Evolutionary conservation across 2,888 invertebrate species (phyloP), one percentile per base, ranked within the genome.

Genomic region (Liposcelis brunnea): DNA sequence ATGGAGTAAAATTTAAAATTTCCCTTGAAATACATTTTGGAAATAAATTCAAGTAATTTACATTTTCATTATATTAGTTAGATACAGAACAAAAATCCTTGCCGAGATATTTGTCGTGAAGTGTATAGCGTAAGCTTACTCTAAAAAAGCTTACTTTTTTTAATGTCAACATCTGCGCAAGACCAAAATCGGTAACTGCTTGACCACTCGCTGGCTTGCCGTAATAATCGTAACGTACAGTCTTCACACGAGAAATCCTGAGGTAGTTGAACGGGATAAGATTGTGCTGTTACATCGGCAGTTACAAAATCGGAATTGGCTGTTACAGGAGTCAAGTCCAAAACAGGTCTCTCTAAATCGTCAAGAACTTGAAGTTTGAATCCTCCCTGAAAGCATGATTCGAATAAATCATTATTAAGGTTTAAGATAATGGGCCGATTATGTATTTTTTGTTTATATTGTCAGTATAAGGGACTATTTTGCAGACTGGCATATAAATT

Each of bases 151-250:
- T 54, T 53, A 57, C 59, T 54, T 44, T 55, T 54, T 43, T 62
- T 57, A 49, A 94, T 83, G 57, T 91, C 87, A 45, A 95, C 82
- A 63, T 95, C 94, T 2, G 93, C 84, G 59, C 95, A 95, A 1
- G 90, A 90, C 89, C 90, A 93, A 69, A 95, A 94, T 50, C 80
- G 68, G 64, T 93, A 94, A 55, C 70, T 74, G 46, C 71, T 66
- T 0, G 80, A 75, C 90, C 91, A 94, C 67, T 97, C 94, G 18
- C 77, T 74, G 0, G 94, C 94, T 64, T 94, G 86, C 1, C 94
- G 69, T 45, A 90, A 71, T 52, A 97, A 69, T 48, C 94, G 76
- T 33, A 97, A 68, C 0, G 90, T 87, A 62, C 95, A 97, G 63
- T 90, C 84, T 47, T 71, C 70, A 60, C 95, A 97, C 34, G 76